Evolutionary conservation across 2,888 invertebrate species (phyloP).

Genomic region (Aspidiotus destructor): DNA sequence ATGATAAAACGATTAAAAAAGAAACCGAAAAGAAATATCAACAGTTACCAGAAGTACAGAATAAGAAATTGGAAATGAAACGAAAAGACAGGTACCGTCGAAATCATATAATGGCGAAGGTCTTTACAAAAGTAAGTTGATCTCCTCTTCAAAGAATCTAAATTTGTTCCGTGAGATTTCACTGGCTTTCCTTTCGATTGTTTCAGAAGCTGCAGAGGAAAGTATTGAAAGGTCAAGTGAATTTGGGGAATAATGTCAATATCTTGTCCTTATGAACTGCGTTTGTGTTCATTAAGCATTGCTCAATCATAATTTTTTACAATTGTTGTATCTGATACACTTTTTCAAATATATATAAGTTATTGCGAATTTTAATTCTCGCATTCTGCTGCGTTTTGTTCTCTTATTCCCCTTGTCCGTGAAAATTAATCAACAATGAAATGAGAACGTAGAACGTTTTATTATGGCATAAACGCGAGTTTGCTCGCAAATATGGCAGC

Average conservation of each 20-base stretch:
- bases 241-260: conserved; percentile 47
- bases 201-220: conserved; percentile 59
- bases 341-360: too few relatives aligned
- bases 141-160: not conserved
- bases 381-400: too few relatives aligned
- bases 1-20: conserved; percentile 51
- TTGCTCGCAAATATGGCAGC: too few relatives aligned
- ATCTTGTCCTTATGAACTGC: conserved; percentile 31
- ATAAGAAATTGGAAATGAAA: conserved; percentile 51
- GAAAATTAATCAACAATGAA: too few relatives aligned
- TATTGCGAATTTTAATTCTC: too few relatives aligned
- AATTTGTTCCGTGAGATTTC: not conserved
- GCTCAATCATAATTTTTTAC: too few relatives aligned
- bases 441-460: too few relatives aligned
- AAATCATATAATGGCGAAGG: conserved; percentile 63
- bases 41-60: conserved; percentile 60
- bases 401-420: too few relatives aligned
- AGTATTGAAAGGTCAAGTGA: conserved; percentile 55
- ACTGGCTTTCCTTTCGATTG: conserved; percentile 35
- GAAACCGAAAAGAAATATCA: conserved; percentile 55
- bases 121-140: conserved; percentile 59
- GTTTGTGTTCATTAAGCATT: too few relatives aligned
- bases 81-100: conserved; percentile 54
- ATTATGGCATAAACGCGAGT: too few relatives aligned
- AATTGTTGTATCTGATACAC: too few relatives aligned